Conservation (phyloP, 2,888 invertebrate genomes). For the Euclidia mi region DNA sequence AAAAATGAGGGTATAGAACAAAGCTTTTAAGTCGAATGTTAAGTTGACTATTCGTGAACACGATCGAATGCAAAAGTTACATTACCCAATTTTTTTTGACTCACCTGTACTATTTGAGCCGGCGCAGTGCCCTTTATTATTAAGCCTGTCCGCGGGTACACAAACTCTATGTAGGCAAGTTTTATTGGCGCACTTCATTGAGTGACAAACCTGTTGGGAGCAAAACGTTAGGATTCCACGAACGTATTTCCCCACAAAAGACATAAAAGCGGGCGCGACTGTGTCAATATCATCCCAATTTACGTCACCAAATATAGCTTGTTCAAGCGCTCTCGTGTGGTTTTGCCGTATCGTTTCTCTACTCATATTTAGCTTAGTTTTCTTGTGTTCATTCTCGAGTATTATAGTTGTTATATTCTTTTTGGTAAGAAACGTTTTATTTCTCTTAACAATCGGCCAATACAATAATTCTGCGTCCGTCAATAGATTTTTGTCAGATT, state of each 20-base stretch:
- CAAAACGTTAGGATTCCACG: conserved; percentile 81
- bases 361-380: conserved; percentile 75
- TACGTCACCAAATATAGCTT: conserved; percentile 81
- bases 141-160: conserved; percentile 70
- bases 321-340: conserved; percentile 73
- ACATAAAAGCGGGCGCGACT: conserved; percentile 80
- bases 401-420: conserved; percentile 78
- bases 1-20: too few species aligned
- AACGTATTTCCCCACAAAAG: conserved; percentile 85
- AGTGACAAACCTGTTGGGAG: conserved; percentile 78
- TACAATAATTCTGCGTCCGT: conserved; percentile 73
- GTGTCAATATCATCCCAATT: conserved; percentile 82
- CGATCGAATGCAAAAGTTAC: too few species aligned
- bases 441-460: conserved; percentile 73
- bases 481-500: conserved; percentile 62
- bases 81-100: too few species aligned
- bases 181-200: conserved; percentile 82
- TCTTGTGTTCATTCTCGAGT: conserved; percentile 76
- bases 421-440: conserved; percentile 37
- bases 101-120: conserved; percentile 78
- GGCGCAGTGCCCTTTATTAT: conserved; percentile 80
- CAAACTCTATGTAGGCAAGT: conserved; percentile 79
- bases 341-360: conserved; percentile 71
- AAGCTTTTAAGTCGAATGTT: too few species aligned
- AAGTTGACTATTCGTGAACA: too few species aligned